Conservation (phyloP, 2,888 invertebrate species). For the Phengaris arion region DNA sequence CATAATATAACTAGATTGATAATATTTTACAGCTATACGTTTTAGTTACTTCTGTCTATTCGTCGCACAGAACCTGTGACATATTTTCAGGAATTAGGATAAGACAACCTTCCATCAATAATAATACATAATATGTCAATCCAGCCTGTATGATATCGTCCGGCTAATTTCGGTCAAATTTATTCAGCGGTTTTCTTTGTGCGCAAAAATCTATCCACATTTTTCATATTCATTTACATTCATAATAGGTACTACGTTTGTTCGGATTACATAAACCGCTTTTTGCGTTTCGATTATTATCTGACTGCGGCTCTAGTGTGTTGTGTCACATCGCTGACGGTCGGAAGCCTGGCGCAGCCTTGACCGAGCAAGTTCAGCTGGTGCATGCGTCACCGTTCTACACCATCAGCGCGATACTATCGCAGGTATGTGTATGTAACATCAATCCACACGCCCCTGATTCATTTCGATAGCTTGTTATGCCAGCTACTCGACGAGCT, state of each 20-base stretch:
- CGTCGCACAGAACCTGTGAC: too few species aligned
- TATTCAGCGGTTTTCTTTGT: background rate
- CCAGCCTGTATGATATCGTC: too few species aligned
- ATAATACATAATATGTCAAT: too few species aligned
- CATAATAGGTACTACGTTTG: too few species aligned
- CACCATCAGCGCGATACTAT: background rate
- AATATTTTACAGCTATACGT: background rate
- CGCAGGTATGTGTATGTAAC: background rate
- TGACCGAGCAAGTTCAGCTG: slow-evolving; percentile 16
- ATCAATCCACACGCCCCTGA: slow-evolving; percentile 1
- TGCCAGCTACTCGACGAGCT: background rate
- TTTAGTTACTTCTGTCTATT: too few species aligned
- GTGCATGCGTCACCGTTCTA: background rate
- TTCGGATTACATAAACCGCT: background rate
- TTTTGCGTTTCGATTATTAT: background rate
- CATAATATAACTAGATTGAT: background rate
- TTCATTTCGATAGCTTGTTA: too few species aligned
- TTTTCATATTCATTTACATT: too few species aligned
- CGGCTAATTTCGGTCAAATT: background rate
- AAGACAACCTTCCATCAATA: too few species aligned
- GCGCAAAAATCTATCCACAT: background rate
- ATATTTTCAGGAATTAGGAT: too few species aligned
- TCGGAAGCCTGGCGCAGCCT: slow-evolving; percentile 16
- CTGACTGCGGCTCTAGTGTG: slow-evolving; percentile 18
- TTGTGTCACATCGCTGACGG: slow-evolving; percentile 26